These are phyloP conservation scores for Cryptocephalus moraei DNA, from an alignment of 2,888 invertebrate species.

Conservation along the genomic window DNA sequence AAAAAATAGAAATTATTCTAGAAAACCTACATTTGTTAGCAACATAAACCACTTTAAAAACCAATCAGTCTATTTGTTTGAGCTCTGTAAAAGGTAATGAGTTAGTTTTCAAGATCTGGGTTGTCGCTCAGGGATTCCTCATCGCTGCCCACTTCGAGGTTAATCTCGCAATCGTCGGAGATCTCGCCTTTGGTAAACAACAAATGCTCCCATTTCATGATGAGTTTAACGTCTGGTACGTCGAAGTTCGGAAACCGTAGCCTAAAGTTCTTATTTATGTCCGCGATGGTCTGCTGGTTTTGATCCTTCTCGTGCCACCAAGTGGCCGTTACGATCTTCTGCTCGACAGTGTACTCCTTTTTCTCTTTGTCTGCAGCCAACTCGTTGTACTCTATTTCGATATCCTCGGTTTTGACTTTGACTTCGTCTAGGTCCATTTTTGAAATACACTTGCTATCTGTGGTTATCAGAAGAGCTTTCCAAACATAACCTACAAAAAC, in stretches of 20 bases:
- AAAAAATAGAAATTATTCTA: no score
- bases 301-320: constrained; percentile 2
- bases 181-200: constrained; percentile 1
- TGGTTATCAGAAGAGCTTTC: no score
- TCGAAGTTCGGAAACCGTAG: neutral
- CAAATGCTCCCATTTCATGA: constrained; percentile 1
- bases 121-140: neutral
- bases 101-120: neutral
- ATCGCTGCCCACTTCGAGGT: neutral
- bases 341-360: constrained; percentile 1
- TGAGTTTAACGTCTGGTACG: neutral
- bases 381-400: no score
- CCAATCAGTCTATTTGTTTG: no score
- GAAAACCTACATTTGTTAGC: no score
- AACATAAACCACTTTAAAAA: no score
- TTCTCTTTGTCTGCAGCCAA: no score
- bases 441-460: no score
- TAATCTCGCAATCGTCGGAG: neutral
- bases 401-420: no score
- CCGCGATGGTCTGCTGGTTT: neutral
- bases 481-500: no score
- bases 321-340: constrained; percentile 1
- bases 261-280: constrained; percentile 1
- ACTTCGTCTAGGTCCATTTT: no score
- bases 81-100: neutral